Evolutionary conservation across 1,140 invertebrate genomes (phyloP), one percentile per base, ranked within the genome.

Genomic region (Branchinecta lindahli): DNA sequence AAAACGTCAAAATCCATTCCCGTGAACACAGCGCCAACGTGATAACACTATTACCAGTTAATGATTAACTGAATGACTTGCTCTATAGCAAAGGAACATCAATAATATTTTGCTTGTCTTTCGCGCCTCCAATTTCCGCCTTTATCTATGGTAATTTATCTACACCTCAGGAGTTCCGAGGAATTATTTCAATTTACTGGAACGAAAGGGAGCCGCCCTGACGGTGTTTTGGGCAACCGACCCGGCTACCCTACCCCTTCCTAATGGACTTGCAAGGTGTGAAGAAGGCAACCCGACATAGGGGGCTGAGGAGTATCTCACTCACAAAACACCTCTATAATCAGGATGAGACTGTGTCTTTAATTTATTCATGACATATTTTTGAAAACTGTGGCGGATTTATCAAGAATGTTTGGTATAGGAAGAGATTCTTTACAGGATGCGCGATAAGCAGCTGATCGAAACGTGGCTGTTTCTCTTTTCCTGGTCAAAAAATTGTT

Each of bases 131-230:
- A 61, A 61, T 61, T 61, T 61, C 52, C 52, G 52, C 52, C 52
- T 61, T 61, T 61, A 61, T 61, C 52, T 61, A 12, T 61, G 52
- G 52, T 61, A 61, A 61, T 61, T 61, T 61, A 61, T 61, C 52
- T 61, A 61, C 52, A 61, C 52, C 52, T 61, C 52, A 61, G 52
- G 52, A 15, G 52, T 61, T 61, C 52, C 52, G 52, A 61, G 52
- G 52, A 61, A 61, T 61, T 61, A 61, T 61, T 61, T 61, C 52
- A 61, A 61, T 61, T 61, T 61, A 20, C 52, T 61, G 52, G 52
- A 61, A 61, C 52, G 52, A 61, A 61, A 61, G 52, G 52, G 12
- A 61, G 52, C 52, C 52, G 52, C 52, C 52, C 52, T 61, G 52
- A 15, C 52, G 2, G 52, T 61, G 52, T 61, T 61, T 61, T 61